These are phyloP conservation scores for Chrysochloris asiatica DNA, from an alignment of 2,113 vertebrate species.

Conservation along the genomic window DNA sequence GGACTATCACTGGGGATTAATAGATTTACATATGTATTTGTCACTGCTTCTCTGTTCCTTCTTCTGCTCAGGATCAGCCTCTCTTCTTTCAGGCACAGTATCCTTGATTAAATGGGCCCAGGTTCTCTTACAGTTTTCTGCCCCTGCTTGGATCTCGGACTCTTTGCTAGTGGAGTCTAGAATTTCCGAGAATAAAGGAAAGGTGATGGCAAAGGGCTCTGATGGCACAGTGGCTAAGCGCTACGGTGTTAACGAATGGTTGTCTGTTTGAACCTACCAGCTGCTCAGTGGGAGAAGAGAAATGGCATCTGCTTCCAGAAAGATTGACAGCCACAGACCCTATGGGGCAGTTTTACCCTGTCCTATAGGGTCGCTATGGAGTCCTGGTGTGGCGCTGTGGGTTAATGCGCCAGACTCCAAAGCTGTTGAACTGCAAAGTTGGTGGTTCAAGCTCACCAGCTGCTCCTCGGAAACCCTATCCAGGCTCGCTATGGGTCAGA, in stretches of 20 bases:
- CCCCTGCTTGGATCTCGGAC: neutral
- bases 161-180: neutral
- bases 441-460: no score
- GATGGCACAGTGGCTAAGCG: neutral
- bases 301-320: neutral
- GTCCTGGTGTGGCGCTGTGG: no score
- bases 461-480: no score
- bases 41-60: constrained; percentile 46
- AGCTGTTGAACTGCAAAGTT: no score
- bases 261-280: neutral
- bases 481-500: no score
- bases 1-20: constrained; percentile 58
- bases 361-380: neutral
- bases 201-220: neutral
- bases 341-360: no score
- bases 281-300: neutral
- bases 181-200: neutral
- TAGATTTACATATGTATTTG: constrained; percentile 52
- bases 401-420: no score
- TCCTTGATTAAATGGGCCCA: neutral
- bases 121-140: neutral
- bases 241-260: neutral
- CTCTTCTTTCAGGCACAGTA: neutral
- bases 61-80: constrained; percentile 1
- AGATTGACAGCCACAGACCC: neutral